Evolutionary conservation across 2,113 vertebrate genomes (phyloP), one percentile per base, ranked within the genome.

Genomic region (Ptyas mucosa): DNA sequence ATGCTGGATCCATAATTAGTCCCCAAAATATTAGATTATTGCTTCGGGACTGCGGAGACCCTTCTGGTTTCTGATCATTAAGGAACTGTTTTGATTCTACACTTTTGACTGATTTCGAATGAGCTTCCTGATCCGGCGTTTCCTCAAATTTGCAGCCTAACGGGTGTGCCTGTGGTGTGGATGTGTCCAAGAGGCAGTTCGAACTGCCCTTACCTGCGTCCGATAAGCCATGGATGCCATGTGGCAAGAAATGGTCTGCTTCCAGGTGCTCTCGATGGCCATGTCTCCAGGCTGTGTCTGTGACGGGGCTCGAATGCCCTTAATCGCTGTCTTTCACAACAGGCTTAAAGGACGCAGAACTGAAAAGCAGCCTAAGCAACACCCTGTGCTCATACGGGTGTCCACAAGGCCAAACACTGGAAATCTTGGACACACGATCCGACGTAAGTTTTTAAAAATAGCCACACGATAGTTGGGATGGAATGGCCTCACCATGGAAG

Each of bases 241-340:
- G 3, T 64, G 46, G 64, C 69, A 64, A 23, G 51, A 64, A 7
- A n/a, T 26, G 6, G 24, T 24, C 0, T 26, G 14, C 24, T 39
- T 64, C 24, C 75, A 89, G 54, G 8, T 94, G 20, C 11, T 94
- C 3, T 92, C 24, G 5, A 51, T 91, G 69, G 87, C 39, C 1
- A 24, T n/a, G 29, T 64, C 75, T n/a, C 29, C 87, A 12, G 24
- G 12, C 43, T 53, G 46, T 7, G 8, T 5, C 18, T 49, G 51
- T 3, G 5, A 69, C 3, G 4, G 10, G 11, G 3, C 34, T 8
- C 26, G 5, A 7, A 8, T 46, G 15, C 7, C 85, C 52, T 21
- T 1, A 2, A 2, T 52, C 15, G 1, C 3, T 21, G 3, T 10
- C 2, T 2, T 53, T 21, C 49, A 26, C 55, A n/a, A 7, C 15